Percentiles rank a stretch among this genome's conserved stretches.
phyloP scores from a whole-genome alignment of 2,797 vertebrate species.

The Sebastes diaconus region DNA sequence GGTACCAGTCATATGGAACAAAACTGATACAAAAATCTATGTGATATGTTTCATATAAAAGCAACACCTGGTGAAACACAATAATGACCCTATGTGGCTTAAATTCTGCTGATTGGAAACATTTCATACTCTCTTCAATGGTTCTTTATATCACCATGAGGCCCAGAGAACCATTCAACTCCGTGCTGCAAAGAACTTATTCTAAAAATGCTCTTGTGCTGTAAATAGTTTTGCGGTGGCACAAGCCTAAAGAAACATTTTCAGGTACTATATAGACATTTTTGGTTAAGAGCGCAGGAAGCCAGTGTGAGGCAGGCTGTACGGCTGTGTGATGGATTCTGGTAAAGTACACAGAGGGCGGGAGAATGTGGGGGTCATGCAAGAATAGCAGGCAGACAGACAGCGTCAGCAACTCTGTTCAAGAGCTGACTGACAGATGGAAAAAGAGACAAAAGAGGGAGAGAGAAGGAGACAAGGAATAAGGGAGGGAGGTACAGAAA shows the following conservation, averaged over 20 bases:
- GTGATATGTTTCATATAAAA: conserved; percentile 11
- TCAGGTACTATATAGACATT: background rate
- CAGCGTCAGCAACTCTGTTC: conserved; percentile 43
- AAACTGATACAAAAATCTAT: background rate
- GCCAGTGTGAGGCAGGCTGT: background rate
- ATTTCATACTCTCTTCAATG: background rate
- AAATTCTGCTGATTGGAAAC: background rate
- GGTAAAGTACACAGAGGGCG: conserved; percentile 38
- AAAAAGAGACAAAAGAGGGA: conserved; percentile 10
- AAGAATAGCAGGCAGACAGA: conserved; percentile 44
- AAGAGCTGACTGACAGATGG: conserved; percentile 35
- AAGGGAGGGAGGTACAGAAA: background rate
- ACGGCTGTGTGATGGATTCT: conserved; percentile 9
- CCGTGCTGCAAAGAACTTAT: background rate
- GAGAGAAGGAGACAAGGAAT: background rate
- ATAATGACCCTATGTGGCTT: background rate
- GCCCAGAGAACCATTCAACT: background rate
- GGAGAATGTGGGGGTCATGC: conserved; percentile 22
- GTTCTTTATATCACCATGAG: conserved; percentile 5
- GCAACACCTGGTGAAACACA: conserved; percentile 7
- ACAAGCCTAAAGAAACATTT: conserved; percentile 12
- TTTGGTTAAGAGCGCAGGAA: conserved; percentile 2
- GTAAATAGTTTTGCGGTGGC: conserved; percentile 15
- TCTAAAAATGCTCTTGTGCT: background rate
- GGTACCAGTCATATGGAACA: background rate